Conservation (phyloP, 2,888 invertebrate species). For the Biston betularia region DNA sequence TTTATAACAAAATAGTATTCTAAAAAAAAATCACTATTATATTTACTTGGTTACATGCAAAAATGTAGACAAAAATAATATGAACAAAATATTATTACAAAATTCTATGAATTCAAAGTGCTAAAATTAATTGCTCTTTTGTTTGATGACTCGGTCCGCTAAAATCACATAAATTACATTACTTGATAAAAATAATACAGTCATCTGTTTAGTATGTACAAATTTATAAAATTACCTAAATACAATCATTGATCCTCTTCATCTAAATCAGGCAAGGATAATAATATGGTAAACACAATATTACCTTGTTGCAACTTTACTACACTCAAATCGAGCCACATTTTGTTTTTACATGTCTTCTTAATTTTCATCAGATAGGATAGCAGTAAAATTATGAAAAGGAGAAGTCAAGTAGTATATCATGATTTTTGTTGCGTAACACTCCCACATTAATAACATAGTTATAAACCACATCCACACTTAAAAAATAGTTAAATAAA, state of each 20-base stretch:
- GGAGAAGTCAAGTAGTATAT: not conserved
- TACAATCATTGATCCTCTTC: constrained; percentile 50
- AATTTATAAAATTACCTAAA: constrained; percentile 75
- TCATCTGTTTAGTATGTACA: constrained; percentile 61
- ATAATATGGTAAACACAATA: constrained; percentile 38
- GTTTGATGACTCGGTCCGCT: constrained; percentile 43
- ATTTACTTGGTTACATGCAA: not conserved
- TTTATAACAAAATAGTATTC: constrained; percentile 2
- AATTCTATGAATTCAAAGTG: constrained; percentile 2
- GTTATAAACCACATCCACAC: not conserved
- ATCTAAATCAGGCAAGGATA: constrained; percentile 30
- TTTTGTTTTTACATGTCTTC: constrained; percentile 15
- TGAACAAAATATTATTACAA: not conserved
- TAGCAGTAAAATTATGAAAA: not conserved
- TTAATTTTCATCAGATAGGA: constrained; percentile 9
- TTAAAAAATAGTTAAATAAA: not conserved
- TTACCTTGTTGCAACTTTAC: constrained; percentile 30
- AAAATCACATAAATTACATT: constrained; percentile 48
- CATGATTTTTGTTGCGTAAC: not conserved
- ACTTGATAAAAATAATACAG: constrained; percentile 49
- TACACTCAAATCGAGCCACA: constrained; percentile 17
- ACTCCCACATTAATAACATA: not conserved
- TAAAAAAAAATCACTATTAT: not conserved
- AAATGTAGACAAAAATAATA: constrained; percentile 1
- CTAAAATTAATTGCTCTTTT: constrained; percentile 13